Base-by-base conservation (phyloP, 92 coral and sea anemone genomes). In the Porites divaricata region DNA sequence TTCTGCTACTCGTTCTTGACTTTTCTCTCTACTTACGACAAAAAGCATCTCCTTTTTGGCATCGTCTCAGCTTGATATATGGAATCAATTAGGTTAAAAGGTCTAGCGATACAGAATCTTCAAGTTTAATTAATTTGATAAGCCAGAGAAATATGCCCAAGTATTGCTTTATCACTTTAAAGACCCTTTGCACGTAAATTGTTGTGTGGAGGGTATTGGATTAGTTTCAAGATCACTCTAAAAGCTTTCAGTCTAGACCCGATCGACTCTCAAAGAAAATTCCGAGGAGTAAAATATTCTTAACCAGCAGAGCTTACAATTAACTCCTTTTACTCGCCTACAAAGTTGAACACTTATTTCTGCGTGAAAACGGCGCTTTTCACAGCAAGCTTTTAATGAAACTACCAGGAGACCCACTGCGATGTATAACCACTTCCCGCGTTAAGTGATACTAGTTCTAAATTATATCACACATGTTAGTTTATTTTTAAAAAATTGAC, bases 371-470 rank as follows among this genome's bases (percentile, higher is more conserved):
- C 45, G 15, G 20, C 41, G 10, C 19, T 28, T 51, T 72, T 51
- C 76, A 16, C 85, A 69, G 67, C 76, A 69, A 80, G 85, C 85
- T 80, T 70, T 80, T 80, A 68, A 56, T 6, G 5, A 3, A 66
- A 61, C 8, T 28, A 8, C 22, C 63, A 2, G 17, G 17, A 13
- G 13, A 9, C 63, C 6, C 16, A 22, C 4, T 9, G 70, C 25
- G 70, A 45, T 13, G 45, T 35, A 35, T 35, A 6, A 35, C 45
- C 45, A 35, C 45, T 45, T 70, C 62, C 28, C 48, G 76, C 58
- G 13, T 21, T 56, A 80, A 56, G 69, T 80, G 85, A 80, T 80
- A 35, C 76, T 41, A 54, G 69, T 6, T 12, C 70, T 9, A 69
- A 22, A 23, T 57, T 53, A 68, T 22, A 65, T 12, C 76, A 56